Evolutionary conservation across 2,113 vertebrate species (phyloP), one percentile per base, ranked within the genome.

Genomic region (Acrocephalus kingi): DNA sequence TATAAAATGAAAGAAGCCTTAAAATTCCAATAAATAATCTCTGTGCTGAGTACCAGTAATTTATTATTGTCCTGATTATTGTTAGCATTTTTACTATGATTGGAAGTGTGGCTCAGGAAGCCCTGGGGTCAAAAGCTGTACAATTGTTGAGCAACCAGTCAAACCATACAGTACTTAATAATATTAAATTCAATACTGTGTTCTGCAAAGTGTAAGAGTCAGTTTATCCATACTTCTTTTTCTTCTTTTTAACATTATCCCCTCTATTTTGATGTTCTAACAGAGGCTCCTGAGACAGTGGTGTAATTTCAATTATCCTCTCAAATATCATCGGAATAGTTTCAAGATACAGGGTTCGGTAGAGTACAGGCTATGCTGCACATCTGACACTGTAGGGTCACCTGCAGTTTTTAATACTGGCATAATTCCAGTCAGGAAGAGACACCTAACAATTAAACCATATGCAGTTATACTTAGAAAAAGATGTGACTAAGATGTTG

Each of bases 21-120:
- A 86, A 86, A 79, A 90, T 86, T 73, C 28, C 30, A 94, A 64
- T 63, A 87, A 96, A 91, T 84, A 82, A 64, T 72, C 68, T 89
- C 56, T 64, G 24, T 3, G 16, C 19, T 25, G 20, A 63, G 16
- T 78, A 49, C 21, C 14, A 14, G 30, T 69, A 52, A 90, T 92
- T 86, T 90, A 74, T 90, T 90, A 31, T 81, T 90, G 7, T 52
- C 33, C 19, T 86, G 35, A 87, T 95, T 72, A 59, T 85, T 76
- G 68, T 68, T 76, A 84, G 35, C 7, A 52, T 86, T 91, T 84
- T 80, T 80, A 74, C 84, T 80, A 41, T 52, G 27, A 78, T 78
- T 62, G 92, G n/a, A 94, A 89, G 51, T 27, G n/a, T 35, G 25
- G 33, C 41, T 74, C 41, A 49, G 35, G 39, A 85, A 82, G 48